A percentile compares a stretch with the other conserved stretches of the same genome.
phyloP scores from a whole-genome alignment of 2,797 vertebrate species.

The Phrynocephalus forsythii region DNA sequence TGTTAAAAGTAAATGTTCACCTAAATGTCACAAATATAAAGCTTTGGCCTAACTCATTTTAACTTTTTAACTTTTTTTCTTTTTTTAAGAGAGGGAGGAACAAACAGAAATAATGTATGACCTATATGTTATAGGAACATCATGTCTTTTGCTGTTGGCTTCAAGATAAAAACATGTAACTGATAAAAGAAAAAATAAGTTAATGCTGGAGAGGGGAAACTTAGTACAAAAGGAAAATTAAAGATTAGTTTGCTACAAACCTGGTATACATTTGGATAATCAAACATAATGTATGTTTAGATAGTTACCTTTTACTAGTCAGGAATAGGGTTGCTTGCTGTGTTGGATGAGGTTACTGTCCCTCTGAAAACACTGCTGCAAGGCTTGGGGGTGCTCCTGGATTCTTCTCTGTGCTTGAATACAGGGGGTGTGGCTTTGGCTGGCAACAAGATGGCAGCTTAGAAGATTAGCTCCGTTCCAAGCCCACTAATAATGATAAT shows the following conservation, averaged over 20 bases:
- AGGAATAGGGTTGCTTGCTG: too few species aligned
- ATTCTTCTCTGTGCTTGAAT: too few species aligned
- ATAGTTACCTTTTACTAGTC: too few species aligned
- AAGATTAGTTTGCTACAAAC: not conserved
- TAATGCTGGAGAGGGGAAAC: too few species aligned
- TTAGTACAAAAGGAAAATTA: not conserved
- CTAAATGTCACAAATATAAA: conserved; percentile 63
- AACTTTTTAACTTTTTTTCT: conserved; percentile 63
- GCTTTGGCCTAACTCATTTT: conserved; percentile 56
- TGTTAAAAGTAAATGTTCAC: conserved; percentile 66
- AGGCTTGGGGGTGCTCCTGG: too few species aligned
- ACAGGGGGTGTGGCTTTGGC: too few species aligned
- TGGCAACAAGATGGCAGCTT: too few species aligned
- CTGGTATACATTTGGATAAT: not conserved
- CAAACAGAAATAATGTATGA: conserved; percentile 5
- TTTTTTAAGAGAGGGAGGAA: conserved; percentile 62
- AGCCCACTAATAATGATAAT: too few species aligned
- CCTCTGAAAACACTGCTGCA: too few species aligned
- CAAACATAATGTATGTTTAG: not conserved
- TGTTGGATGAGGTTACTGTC: too few species aligned
- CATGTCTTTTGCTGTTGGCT: conserved; percentile 60
- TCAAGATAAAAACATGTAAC: not conserved
- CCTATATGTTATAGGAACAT: conserved; percentile 47
- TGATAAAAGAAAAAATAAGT: not conserved
- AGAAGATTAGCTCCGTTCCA: too few species aligned